Conservation (phyloP, 2,113 vertebrate species). For the Amphiprion percula region DNA sequence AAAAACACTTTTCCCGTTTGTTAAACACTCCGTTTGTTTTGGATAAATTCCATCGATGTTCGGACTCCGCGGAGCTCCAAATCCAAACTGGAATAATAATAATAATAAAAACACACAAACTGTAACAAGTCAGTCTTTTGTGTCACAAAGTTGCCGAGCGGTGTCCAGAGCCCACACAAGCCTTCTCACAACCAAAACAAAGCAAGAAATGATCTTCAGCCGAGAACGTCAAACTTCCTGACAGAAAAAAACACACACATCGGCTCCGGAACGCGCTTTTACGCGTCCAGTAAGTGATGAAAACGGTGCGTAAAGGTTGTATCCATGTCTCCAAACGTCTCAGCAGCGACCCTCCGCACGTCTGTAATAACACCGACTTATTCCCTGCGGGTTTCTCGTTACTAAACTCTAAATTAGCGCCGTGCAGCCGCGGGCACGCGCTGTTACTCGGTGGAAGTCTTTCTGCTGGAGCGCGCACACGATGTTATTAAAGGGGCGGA, state of each 20-base stretch:
- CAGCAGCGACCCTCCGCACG: background rate
- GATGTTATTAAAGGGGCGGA: slow-evolving; percentile 43
- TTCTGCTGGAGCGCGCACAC: slow-evolving; percentile 61
- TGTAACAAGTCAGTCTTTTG: background rate
- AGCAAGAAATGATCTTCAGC: slow-evolving; percentile 61
- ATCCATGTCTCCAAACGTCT: background rate
- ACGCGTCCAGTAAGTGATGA: slow-evolving; percentile 46
- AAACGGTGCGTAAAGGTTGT: background rate
- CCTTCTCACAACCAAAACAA: slow-evolving; percentile 65
- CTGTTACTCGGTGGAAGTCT: slow-evolving; percentile 69
- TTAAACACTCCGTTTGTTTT: background rate
- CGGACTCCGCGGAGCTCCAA: slow-evolving; percentile 17
- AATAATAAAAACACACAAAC: background rate
- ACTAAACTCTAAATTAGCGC: slow-evolving; percentile 58
- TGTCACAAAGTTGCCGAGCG: background rate
- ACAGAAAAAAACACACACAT: slow-evolving; percentile 62
- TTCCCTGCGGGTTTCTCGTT: slow-evolving; percentile 46
- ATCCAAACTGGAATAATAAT: background rate
- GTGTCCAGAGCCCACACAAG: background rate
- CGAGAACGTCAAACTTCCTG: slow-evolving; percentile 83
- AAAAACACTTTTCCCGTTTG: background rate
- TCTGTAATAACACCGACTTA: background rate
- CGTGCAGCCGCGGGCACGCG: slow-evolving; percentile 71
- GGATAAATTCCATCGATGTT: slow-evolving; percentile 10
- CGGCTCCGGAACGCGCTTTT: slow-evolving; percentile 78